A percentile compares a stretch with the other conserved stretches of the same genome.
phyloP scores from a whole-genome alignment of 1,140 invertebrate genomes.

The Micrasema minimum region DNA sequence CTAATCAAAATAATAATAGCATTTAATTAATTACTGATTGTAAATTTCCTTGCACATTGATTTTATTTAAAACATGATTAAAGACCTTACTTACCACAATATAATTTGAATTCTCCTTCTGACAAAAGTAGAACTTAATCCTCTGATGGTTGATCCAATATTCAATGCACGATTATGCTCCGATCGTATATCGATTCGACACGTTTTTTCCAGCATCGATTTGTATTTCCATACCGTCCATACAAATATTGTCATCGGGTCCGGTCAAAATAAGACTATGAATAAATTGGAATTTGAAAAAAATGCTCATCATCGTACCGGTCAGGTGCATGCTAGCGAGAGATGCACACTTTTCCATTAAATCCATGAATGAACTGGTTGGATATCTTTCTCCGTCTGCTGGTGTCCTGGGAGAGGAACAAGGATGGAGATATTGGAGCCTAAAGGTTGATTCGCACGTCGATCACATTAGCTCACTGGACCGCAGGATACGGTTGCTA shows the following conservation, averaged over 20 bases:
- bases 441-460: constrained; percentile 49
- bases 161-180: constrained; percentile 42
- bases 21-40: no score
- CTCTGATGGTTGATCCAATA: constrained; percentile 19
- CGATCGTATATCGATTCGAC: constrained; percentile 44
- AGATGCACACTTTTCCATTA: constrained; percentile 41
- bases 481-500: no score
- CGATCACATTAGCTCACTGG: constrained; percentile 40
- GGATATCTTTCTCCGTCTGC: constrained; percentile 14
- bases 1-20: no score
- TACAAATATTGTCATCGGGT: constrained; percentile 52
- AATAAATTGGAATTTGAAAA: constrained; percentile 50
- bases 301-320: constrained; percentile 40
- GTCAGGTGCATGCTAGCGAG: constrained; percentile 46
- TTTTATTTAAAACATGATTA: no score
- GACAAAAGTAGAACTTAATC: no score
- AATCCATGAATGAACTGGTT: constrained; percentile 47
- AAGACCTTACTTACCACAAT: no score
- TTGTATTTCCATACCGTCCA: constrained; percentile 47
- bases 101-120: no score
- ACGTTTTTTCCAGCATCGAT: constrained; percentile 49
- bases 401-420: not conserved
- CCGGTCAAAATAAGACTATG: constrained; percentile 43
- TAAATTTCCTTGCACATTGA: no score
- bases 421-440: constrained; percentile 26